Evolutionary conservation across 2,888 invertebrate species (phyloP), one percentile per base, ranked within the genome.

Genomic region (Polyommatus iphigenia): DNA sequence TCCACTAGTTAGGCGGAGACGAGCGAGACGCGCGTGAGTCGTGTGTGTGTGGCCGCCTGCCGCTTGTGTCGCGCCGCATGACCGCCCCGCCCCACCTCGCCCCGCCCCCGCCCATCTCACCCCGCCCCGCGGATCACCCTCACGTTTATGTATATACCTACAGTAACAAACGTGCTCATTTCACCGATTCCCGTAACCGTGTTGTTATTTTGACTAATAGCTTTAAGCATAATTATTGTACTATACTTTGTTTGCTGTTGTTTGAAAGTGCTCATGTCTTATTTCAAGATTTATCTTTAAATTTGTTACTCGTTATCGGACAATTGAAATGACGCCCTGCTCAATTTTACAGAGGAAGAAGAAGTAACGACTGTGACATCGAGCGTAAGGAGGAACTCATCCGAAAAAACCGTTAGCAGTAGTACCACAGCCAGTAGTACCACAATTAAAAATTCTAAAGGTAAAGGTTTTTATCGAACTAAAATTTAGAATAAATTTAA

Each of bases 401-500:
- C 95, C 85, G 87, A 95, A 89, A 91, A 93, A 92, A 93, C 95
- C 85, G 94, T 95, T 91, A 95, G 94, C 90, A 94, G 92, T 87
- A 94, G 91, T 85, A 93, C 94, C 85, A 95, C 93, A 89, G 95
- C 95, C 87, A 94, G 92, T 87, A 94, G 91, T 85, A 93, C 94
- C 85, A 95, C 93, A 89, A 95, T 95, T 87, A 95, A 94, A 87
- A 95, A 95, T 88, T 94, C 95, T 80, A 95, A 95, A 95, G 95
- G 95, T 95, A 84, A 7, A 36, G n/a, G 13, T 24, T 18, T 24
- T 18, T 41, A 18, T 59, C 57, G 15, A 24, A 54, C 54, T 18
- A 18, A 46, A 46, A 46, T 13, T 46, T 10, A 46, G 46, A 46
- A 46, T 0, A 10, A 46, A 46, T 46, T 13, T 46, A 46, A 46